These are phyloP conservation scores for Gonioctena quinquepunctata DNA, from an alignment of 1,140 invertebrate species.

Conservation along the genomic window DNA sequence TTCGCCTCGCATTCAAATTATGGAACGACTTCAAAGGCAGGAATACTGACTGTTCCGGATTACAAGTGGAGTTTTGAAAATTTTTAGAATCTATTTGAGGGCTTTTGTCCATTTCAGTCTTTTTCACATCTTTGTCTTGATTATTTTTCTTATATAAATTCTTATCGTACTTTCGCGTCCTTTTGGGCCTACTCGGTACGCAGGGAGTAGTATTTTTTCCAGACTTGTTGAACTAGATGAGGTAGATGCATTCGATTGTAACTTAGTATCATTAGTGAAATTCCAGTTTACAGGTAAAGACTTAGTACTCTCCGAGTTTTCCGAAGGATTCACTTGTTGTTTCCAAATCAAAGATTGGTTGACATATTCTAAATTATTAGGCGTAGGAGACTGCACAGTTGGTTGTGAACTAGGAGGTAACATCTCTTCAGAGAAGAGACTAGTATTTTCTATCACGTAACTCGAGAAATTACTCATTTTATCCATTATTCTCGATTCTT, in stretches of 20 bases:
- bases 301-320: background rate
- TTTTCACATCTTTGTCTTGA: conserved; percentile 26
- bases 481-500: conserved; percentile 28
- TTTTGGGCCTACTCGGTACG: conserved; percentile 40
- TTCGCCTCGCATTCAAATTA: conserved; percentile 56
- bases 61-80: conserved; percentile 11
- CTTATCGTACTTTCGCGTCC: conserved; percentile 48
- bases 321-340: background rate
- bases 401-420: background rate
- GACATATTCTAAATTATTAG: background rate
- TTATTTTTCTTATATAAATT: conserved; percentile 42
- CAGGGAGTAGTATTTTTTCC: conserved; percentile 44
- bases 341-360: conserved; percentile 9
- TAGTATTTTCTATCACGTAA: conserved; percentile 34
- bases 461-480: conserved; percentile 43
- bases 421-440: conserved; percentile 29
- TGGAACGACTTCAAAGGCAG: conserved; percentile 55
- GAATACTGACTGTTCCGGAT: conserved; percentile 35
- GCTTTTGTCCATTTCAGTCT: conserved; percentile 16
- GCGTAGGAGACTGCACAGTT: background rate
- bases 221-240: conserved; percentile 33
- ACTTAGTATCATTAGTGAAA: conserved; percentile 12
- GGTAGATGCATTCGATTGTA: conserved; percentile 13
- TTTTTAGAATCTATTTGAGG: conserved; percentile 7
- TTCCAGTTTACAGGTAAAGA: conserved; percentile 29